These are phyloP conservation scores for Paguma larvata DNA, from an alignment of 2,797 vertebrate species.

Conservation along the genomic window DNA sequence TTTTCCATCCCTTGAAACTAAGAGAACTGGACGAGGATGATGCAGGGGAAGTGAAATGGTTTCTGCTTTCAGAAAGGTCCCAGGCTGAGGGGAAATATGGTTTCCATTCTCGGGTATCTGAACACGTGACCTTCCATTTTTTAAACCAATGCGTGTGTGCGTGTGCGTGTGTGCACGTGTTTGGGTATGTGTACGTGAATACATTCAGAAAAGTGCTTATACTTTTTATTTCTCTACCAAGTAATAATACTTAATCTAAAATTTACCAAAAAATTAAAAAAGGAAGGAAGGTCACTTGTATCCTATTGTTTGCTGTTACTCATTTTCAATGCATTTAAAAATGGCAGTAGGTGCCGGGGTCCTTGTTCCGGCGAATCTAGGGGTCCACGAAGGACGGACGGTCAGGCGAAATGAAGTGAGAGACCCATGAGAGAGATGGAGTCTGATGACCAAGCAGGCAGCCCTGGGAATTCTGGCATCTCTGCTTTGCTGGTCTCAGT, in stretches of 20 bases:
- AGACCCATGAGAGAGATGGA: no score
- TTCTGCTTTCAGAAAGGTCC: not conserved
- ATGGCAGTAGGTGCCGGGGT: not conserved
- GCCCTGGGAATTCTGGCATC: no score
- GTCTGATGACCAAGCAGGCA: no score
- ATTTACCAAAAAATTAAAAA: not conserved
- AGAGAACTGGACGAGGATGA: not conserved
- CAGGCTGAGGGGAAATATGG: not conserved
- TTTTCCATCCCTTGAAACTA: not conserved
- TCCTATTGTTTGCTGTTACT: not conserved
- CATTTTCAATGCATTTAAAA: not conserved
- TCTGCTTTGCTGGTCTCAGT: no score
- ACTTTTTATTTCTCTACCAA: not conserved
- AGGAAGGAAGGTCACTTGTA: not conserved
- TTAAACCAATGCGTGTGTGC: not conserved
- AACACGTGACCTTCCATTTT: constrained; percentile 12
- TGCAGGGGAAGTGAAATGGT: not conserved
- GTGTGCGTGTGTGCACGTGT: not conserved
- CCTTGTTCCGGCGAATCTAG: no score
- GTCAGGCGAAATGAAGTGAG: no score
- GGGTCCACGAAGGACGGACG: no score
- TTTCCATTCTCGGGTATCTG: not conserved
- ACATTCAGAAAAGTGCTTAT: not conserved
- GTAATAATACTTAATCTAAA: not conserved
- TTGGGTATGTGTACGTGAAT: no score